Evolutionary conservation across 2,797 vertebrate genomes (phyloP).

Genomic region (Cichlasoma orientale): DNA sequence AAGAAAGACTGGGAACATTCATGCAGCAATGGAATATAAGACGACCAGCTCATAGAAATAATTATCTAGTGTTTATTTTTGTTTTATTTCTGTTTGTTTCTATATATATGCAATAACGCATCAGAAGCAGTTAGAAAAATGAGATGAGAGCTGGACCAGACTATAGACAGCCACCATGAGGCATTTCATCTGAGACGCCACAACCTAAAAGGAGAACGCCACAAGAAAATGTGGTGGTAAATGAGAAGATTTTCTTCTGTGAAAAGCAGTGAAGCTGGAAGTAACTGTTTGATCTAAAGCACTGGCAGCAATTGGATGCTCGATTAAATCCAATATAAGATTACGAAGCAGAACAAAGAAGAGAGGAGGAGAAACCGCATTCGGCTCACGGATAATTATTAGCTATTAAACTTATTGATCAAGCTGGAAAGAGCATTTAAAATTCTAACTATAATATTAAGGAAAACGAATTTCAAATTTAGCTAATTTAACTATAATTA

Average conservation of each 20-base stretch:
- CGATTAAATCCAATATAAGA: constrained; percentile 35
- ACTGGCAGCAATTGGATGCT: constrained; percentile 21
- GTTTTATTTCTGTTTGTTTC: constrained; percentile 8
- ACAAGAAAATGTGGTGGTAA: constrained; percentile 1
- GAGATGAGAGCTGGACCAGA: neutral
- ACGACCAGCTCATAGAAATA: constrained; percentile 30
- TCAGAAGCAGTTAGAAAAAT: neutral
- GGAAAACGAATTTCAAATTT: neutral
- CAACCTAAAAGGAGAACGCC: neutral
- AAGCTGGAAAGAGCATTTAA: neutral
- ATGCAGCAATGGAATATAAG: constrained; percentile 15
- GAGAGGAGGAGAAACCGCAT: constrained; percentile 8
- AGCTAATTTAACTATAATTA: no score
- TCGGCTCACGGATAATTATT: neutral
- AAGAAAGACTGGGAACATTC: neutral
- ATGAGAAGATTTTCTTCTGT: constrained; percentile 5
- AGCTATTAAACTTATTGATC: neutral
- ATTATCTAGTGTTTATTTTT: neutral
- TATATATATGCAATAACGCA: constrained; percentile 7
- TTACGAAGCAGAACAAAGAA: neutral
- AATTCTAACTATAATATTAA: neutral
- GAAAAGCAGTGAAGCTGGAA: neutral
- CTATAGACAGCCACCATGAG: neutral
- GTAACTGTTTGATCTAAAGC: neutral
- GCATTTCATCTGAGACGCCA: neutral